Percentiles rank a stretch among this genome's conserved stretches.
Evolutionary conservation across 2,888 invertebrate genomes (phyloP).

Genomic region (Physocephala rufipes): DNA sequence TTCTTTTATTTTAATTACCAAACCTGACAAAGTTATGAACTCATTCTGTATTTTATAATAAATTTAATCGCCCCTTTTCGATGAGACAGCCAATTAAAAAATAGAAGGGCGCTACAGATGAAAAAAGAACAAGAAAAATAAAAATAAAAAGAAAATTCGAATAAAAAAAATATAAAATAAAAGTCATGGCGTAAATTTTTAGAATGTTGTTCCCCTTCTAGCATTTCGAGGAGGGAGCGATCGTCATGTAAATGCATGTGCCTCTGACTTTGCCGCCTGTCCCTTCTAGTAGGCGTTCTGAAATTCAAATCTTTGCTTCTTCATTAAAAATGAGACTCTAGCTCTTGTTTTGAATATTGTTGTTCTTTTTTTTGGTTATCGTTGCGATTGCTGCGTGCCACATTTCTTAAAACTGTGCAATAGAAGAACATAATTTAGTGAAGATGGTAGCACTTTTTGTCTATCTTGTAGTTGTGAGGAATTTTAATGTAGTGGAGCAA

Average conservation of each 20-base stretch:
- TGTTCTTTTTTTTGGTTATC: background rate
- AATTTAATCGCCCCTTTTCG: constrained; percentile 6
- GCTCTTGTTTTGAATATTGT: no score
- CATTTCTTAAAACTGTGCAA: no score
- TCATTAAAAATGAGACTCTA: no score
- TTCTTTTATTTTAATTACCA: no score
- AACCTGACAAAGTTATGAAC: background rate
- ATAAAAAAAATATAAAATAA: background rate
- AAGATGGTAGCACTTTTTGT: constrained; percentile 40
- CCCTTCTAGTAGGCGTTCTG: no score
- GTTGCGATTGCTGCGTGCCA: constrained; percentile 44
- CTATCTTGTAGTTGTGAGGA: constrained; percentile 48
- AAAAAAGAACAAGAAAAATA: background rate
- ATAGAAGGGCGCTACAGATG: background rate
- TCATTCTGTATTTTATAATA: constrained; percentile 9
- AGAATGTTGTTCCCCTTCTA: no score
- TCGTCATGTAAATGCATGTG: no score
- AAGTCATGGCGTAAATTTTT: background rate
- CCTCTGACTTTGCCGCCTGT: no score
- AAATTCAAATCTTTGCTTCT: no score
- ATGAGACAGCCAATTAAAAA: constrained; percentile 12
- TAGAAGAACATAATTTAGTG: constrained; percentile 56
- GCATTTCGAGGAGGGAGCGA: no score
- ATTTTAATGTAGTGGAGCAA: constrained; percentile 52
- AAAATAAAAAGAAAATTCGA: background rate